Conservation (phyloP, 2,113 vertebrate genomes). For the Anhinga rufa region DNA sequence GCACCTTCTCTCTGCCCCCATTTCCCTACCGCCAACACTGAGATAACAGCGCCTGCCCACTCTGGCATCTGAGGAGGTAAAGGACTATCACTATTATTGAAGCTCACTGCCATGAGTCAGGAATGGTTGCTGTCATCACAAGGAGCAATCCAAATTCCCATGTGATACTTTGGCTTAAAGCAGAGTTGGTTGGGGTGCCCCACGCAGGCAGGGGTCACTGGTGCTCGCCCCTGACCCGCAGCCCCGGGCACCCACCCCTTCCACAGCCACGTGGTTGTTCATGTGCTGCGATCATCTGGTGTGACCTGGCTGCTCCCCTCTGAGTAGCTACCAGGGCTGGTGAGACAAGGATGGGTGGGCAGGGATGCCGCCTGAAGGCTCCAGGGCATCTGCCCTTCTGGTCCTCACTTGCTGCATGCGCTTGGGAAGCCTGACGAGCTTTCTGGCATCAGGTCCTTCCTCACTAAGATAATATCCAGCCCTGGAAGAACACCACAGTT, state of each 20-base stretch:
- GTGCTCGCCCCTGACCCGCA: too few species aligned
- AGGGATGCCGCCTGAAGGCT: background rate
- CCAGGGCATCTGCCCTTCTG: background rate
- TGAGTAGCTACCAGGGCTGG: background rate
- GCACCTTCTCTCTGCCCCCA: background rate
- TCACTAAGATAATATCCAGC: background rate
- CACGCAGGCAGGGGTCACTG: background rate
- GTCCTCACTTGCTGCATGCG: background rate
- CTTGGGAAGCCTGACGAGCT: background rate
- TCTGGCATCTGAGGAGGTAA: background rate
- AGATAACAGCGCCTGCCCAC: background rate
- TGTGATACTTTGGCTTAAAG: background rate
- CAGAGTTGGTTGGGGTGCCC: accelerated
- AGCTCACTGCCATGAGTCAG: background rate
- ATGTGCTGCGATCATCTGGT: background rate
- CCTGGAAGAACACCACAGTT: background rate
- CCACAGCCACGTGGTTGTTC: background rate
- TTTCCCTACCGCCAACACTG: accelerated
- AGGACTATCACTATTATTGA: background rate
- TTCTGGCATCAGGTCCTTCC: background rate
- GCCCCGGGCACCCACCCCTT: background rate
- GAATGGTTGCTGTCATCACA: background rate
- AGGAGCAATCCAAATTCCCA: background rate
- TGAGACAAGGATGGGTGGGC: accelerated
- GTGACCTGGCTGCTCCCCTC: background rate